These are phyloP conservation scores for Frieseomelitta varia DNA, from an alignment of 1,140 invertebrate genomes.

Conservation along the genomic window DNA sequence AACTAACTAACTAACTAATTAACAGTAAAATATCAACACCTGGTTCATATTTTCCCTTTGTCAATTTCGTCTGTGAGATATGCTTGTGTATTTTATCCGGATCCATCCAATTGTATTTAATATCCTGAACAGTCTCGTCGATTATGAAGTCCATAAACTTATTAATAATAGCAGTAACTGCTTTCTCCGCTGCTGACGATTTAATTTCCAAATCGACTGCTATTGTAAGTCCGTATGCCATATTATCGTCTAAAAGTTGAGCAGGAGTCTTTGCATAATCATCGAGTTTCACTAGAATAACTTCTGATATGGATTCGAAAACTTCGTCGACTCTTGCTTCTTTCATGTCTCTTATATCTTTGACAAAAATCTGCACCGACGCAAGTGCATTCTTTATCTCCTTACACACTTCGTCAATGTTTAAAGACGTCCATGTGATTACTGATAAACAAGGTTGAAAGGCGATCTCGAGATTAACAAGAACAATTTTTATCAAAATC, in stretches of 20 bases:
- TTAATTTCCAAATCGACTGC: conserved; percentile 82
- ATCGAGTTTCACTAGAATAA: conserved; percentile 86
- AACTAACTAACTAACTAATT: no score
- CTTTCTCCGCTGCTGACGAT: conserved; percentile 85
- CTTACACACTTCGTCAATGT: conserved; percentile 86
- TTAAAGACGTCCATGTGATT: conserved; percentile 91
- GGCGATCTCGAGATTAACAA: conserved; percentile 86
- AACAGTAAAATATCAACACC: conserved; percentile 73
- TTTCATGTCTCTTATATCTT: conserved; percentile 89
- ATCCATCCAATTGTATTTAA: conserved; percentile 86
- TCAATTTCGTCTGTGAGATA: conserved; percentile 83
- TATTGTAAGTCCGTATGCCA: conserved; percentile 73
- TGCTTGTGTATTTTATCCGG: conserved; percentile 83
- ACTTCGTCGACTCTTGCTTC: conserved; percentile 89
- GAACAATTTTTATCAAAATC: conserved; percentile 86
- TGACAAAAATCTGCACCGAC: conserved; percentile 88
- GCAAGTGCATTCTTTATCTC: conserved; percentile 84
- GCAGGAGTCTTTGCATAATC: conserved; percentile 85
- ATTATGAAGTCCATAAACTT: conserved; percentile 85
- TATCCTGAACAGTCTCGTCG: conserved; percentile 78
- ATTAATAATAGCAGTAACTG: conserved; percentile 87
- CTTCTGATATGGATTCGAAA: conserved; percentile 85
- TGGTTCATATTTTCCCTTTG: conserved; percentile 80
- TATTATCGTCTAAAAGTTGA: conserved; percentile 87
- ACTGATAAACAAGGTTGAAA: conserved; percentile 90